Base-by-base conservation (phyloP, 2,113 vertebrate genomes). In the Stigmatopora argus region DNA sequence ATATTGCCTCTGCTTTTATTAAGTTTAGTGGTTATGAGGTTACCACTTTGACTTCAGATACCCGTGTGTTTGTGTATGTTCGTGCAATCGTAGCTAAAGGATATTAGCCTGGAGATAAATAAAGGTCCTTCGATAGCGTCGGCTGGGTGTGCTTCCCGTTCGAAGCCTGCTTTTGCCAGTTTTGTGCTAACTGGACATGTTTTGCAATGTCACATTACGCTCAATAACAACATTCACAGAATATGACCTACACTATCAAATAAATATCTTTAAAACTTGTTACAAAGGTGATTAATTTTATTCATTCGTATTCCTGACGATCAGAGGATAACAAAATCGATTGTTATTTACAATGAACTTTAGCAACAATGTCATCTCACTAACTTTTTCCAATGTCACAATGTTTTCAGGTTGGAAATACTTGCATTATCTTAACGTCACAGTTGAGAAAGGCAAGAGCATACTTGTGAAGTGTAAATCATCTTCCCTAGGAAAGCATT, bases 1-100 rank as follows among this genome's bases (percentile, higher is more conserved):
- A 84, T 82, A 82, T 88, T 84, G 71, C 75, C 58, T 77, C 65
- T 79, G 59, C 70, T 66, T 51, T 88, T 88, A 89, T 89, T 87
- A 84, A 77, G 71, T 88, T 87, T 84, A 72, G 74, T 76, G 69
- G 79, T 83, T 87, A 83, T 88, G 69, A 84, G 78, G 62, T 84
- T 35, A 85, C 62, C 65, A 17, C 55, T 66, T 56, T 56, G 53
- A 73, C 74, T 74, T 66, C 62, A 76, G 74, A 82, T 64, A 18
- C 62, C 65, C 66, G 49, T 31, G 18, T 55, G 52, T 63, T 56
- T 63, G 73, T 70, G 51, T 62, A 51, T 69, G 49, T 38, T 46
- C 21, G 62, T 62, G 34, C 66, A 18, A 58, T 9, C 9, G 53
- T 46, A 17, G 52, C 64, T 59, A 9, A 60, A 49, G 68, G 79